Evolutionary conservation across 2,888 invertebrate species (phyloP).

Genomic region (Nymphalis urticae): DNA sequence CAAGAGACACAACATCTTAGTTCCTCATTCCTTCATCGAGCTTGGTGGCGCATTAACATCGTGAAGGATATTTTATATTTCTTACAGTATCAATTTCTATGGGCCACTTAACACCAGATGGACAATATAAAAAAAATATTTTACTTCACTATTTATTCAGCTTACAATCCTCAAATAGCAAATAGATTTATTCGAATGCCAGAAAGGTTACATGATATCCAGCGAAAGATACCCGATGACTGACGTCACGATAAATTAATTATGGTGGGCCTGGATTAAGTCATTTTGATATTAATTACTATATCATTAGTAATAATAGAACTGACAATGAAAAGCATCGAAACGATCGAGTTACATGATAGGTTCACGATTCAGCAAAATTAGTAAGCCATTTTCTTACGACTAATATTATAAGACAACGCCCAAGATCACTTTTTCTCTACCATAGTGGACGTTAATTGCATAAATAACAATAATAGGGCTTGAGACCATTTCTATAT

Average conservation of each 20-base stretch:
- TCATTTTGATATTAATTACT: slow-evolving; percentile 8
- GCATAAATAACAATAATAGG: slow-evolving; percentile 6
- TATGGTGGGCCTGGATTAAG: background rate
- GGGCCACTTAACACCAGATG: too few species aligned
- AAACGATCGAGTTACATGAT: slow-evolving; percentile 6
- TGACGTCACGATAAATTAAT: background rate
- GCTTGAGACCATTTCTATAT: background rate
- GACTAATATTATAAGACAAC: background rate
- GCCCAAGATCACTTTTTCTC: background rate
- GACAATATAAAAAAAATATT: too few species aligned
- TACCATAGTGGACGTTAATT: background rate
- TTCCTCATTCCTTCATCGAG: too few species aligned
- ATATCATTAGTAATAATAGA: background rate
- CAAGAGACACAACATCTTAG: too few species aligned
- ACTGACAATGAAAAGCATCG: background rate
- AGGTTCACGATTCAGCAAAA: background rate
- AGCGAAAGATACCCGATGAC: background rate
- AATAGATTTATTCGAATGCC: too few species aligned
- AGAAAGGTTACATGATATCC: slow-evolving; percentile 6
- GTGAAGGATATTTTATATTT: too few species aligned
- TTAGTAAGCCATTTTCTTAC: background rate
- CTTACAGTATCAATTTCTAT: too few species aligned
- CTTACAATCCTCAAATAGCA: too few species aligned
- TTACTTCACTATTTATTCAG: too few species aligned
- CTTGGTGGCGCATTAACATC: too few species aligned